Base-by-base conservation (phyloP, 2,113 vertebrate species). In the Dipodomys merriami region DNA sequence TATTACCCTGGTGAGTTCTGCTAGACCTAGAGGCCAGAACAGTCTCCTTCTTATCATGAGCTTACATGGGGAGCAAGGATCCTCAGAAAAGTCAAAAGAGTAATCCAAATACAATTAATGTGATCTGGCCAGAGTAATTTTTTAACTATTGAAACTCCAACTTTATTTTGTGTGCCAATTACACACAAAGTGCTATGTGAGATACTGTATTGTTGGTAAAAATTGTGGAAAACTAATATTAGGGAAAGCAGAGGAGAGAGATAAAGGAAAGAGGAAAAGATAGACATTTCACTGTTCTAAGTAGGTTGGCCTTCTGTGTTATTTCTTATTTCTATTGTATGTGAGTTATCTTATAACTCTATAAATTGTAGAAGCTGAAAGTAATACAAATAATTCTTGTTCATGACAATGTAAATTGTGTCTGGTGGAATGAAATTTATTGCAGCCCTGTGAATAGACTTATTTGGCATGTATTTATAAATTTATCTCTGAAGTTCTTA, bases 401-500 rank as follows among this genome's bases (percentile, higher is more conserved):
- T 62, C 35, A 72, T 65, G 64, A 83, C 80, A 93, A 94, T 86
- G 80, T 92, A 93, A 86, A 91, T 72, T 88, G 62, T 92, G 19
- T 71, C 76, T 91, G 73, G 25, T 65, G 30, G 62, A 77, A 91
- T 68, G 49, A 80, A 87, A 92, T 86, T 72, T 76, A 89, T 94
- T 88, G 86, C 62, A 39, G 57, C 23, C 27, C 49, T 83, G 19
- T 92, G 86, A 90, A 68, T 84, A 95, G 33, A 67, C 13, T 35
- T 35, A 16, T 81, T 89, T 84, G 69, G 46, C n/a, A 94, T 91
- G 35, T 57, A 69, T 22, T 73, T 81, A 68, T 85, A 60, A 86
- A 86, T 90, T 33, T 88, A 71, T 92, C 72, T 91, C 30, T 85
- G 88, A 92, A 78, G 91, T 87, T 53, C 74, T 91, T 91, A 91